Percentiles rank a stretch among this genome's conserved stretches.
phyloP scores from a whole-genome alignment of 2,888 invertebrate genomes.

The Minunthozetes semirufus region DNA sequence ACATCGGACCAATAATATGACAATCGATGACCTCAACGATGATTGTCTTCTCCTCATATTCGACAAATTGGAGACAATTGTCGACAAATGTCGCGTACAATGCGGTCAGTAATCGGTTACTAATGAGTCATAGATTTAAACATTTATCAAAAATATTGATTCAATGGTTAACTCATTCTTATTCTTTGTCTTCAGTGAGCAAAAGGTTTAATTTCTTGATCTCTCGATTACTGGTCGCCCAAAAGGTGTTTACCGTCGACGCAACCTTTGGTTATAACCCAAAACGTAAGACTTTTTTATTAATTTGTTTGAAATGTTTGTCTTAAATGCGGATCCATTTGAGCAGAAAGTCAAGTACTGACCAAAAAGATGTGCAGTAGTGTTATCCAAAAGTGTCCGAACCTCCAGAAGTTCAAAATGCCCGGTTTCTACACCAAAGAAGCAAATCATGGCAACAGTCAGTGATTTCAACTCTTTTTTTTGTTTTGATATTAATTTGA shows the following conservation, averaged over 20 bases:
- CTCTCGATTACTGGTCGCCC: background rate
- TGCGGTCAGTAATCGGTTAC: background rate
- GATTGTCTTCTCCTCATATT: conserved; percentile 14
- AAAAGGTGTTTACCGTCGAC: background rate
- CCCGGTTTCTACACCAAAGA: conserved; percentile 13
- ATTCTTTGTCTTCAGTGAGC: background rate
- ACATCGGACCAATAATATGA: background rate
- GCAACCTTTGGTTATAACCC: background rate
- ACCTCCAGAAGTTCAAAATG: conserved; percentile 22
- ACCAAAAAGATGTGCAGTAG: background rate
- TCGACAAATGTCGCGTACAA: background rate
- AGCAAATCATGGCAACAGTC: background rate
- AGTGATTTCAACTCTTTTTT: background rate
- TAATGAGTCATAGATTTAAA: background rate
- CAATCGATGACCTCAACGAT: background rate
- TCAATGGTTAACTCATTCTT: no score
- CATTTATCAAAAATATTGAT: no score
- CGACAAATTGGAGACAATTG: background rate
- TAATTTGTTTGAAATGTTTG: background rate
- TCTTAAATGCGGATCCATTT: background rate
- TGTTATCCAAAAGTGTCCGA: conserved; percentile 3
- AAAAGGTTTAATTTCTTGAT: background rate
- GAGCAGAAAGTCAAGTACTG: background rate
- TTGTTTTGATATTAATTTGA: background rate
- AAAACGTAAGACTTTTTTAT: background rate